Conservation (phyloP, 2,888 invertebrate species). For the Plagiodera versicolora region DNA sequence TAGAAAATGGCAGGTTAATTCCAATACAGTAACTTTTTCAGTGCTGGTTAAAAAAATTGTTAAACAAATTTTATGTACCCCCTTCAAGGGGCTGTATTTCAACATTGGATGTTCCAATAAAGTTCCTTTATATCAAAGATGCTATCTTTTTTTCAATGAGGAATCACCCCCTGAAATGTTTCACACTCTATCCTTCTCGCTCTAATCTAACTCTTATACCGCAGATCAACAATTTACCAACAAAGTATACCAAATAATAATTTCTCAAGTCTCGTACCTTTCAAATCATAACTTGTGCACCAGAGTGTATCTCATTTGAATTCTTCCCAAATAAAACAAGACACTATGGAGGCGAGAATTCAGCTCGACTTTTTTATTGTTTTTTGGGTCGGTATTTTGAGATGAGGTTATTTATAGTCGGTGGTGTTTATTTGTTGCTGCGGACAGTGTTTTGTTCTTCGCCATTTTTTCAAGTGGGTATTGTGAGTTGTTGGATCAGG, state of each 20-base stretch:
- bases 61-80: no score
- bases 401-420: conserved; percentile 18
- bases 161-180: no score
- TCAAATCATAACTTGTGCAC: conserved; percentile 19
- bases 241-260: no score
- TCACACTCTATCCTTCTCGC: no score
- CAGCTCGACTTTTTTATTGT: conserved; percentile 15
- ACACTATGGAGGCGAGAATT: conserved; percentile 13
- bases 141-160: no score
- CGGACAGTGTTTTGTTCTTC: neutral
- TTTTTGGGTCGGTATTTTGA: conserved; percentile 18
- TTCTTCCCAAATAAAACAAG: conserved; percentile 17
- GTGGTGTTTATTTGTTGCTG: conserved; percentile 1
- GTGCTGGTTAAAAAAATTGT: conserved; percentile 7
- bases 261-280: neutral
- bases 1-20: neutral
- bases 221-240: no score
- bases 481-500: neutral
- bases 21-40: neutral
- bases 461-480: neutral
- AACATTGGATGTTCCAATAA: no score
- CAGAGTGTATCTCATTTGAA: conserved; percentile 21
- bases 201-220: no score
- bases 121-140: no score
- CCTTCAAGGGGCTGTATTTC: no score